Evolutionary conservation across 92 coral and sea anemone species (phyloP).

Genomic region (Palythoa grandiflora): DNA sequence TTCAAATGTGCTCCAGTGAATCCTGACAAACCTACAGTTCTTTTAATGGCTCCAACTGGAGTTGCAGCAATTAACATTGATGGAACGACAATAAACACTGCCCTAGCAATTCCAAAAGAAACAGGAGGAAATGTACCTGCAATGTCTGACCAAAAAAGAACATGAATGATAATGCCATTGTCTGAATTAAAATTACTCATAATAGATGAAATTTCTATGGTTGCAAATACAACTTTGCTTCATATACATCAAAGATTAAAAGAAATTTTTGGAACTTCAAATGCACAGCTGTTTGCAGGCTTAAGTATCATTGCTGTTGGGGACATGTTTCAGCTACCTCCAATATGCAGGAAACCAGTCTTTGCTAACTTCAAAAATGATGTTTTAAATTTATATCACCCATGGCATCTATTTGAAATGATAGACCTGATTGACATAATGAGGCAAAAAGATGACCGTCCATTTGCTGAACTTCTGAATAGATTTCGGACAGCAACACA

Average conservation of each 20-base stretch:
- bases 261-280: no score
- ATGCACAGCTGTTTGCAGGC: neutral
- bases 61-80: no score
- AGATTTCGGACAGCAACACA: slow-evolving; percentile 72
- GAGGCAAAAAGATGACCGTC: slow-evolving; percentile 66
- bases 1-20: slow-evolving; percentile 40
- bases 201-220: neutral
- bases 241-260: slow-evolving; percentile 41
- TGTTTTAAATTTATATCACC: slow-evolving; percentile 22
- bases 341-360: slow-evolving; percentile 25
- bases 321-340: slow-evolving; percentile 69
- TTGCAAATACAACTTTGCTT: slow-evolving; percentile 51
- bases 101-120: no score
- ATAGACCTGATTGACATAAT: slow-evolving; percentile 61
- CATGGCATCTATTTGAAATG: slow-evolving; percentile 53
- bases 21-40: slow-evolving; percentile 69
- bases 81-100: no score
- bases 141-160: slow-evolving; percentile 68
- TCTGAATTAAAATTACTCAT: slow-evolving; percentile 57
- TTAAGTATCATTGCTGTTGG: slow-evolving; percentile 48
- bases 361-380: no score
- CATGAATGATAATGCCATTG: slow-evolving; percentile 47
- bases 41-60: slow-evolving; percentile 75
- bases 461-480: slow-evolving; percentile 61
- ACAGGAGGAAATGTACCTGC: slow-evolving; percentile 58